Evolutionary conservation across 2,888 invertebrate genomes (phyloP).

Genomic region (Euphydryas editha): DNA sequence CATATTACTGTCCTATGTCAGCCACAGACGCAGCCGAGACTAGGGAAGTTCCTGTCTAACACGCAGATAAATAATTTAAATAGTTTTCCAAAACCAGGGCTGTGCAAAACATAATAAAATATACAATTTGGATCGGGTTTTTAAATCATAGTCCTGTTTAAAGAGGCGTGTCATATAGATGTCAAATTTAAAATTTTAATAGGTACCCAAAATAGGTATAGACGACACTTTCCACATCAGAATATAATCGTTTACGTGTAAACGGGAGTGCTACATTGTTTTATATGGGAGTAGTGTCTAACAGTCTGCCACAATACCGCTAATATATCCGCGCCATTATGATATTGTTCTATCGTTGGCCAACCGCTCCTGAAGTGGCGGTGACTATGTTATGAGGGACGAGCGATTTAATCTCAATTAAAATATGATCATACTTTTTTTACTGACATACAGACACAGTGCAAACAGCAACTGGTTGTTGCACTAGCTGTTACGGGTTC

Average conservation of each 20-base stretch:
- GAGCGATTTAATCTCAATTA: neutral
- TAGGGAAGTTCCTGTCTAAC: conserved; percentile 31
- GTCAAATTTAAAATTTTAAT: neutral
- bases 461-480: too few relatives aligned
- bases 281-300: conserved; percentile 1
- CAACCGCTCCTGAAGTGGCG: conserved; percentile 28
- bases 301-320: conserved; percentile 19
- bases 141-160: too few relatives aligned
- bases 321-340: conserved; percentile 40
- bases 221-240: neutral
- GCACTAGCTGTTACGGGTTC: too few relatives aligned
- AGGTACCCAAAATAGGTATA: neutral
- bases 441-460: too few relatives aligned
- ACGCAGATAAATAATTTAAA: conserved; percentile 24
- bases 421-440: neutral
- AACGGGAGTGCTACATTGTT: neutral
- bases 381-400: conserved; percentile 8
- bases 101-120: too few relatives aligned
- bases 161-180: too few relatives aligned
- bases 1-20: neutral
- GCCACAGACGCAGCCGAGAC: conserved; percentile 18
- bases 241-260: neutral
- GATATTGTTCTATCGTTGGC: conserved; percentile 37
- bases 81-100: neutral
- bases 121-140: too few relatives aligned